A percentile compares a stretch with the other conserved stretches of the same genome.
Evolutionary conservation across 30 jellyfish, hydroid and myxozoan genomes (phyloP).

Genomic region (Hydractinia symbiolongicarpus): DNA sequence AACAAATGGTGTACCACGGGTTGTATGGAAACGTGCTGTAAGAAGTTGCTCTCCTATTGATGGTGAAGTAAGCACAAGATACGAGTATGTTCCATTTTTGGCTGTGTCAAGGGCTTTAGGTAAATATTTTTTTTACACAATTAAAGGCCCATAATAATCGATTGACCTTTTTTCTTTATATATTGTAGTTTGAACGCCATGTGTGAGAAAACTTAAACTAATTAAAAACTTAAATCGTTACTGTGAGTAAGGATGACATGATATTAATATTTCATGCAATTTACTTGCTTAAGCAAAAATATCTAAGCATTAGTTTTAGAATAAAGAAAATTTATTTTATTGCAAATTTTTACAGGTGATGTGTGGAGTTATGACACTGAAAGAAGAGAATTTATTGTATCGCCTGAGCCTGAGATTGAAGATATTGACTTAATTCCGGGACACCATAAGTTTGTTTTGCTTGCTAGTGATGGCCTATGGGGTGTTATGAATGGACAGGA

Average conservation of each 20-base stretch:
- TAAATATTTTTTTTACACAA: neutral
- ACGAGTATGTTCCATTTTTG: constrained; percentile 77
- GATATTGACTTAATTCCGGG: constrained; percentile 37
- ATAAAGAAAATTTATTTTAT: neutral
- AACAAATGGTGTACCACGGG: constrained; percentile 77
- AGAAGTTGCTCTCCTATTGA: neutral
- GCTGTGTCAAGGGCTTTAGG: constrained; percentile 96
- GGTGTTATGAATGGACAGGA: constrained; percentile 73
- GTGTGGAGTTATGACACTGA: constrained; percentile 81
- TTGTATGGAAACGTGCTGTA: constrained; percentile 79
- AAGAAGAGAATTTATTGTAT: constrained; percentile 49
- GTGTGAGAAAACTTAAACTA: no score
- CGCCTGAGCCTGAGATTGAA: constrained; percentile 84
- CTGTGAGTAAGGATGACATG: no score
- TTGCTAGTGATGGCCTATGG: constrained; percentile 96
- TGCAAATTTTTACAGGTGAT: constrained; percentile 51
- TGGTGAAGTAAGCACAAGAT: constrained; percentile 20
- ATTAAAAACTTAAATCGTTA: no score
- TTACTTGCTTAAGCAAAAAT: neutral
- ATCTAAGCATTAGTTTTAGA: neutral
- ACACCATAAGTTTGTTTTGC: constrained; percentile 40
- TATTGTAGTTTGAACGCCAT: neutral
- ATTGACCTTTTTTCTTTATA: neutral
- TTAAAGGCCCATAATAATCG: no score
- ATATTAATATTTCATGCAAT: neutral